Percentiles rank a stretch among this genome's conserved stretches.
phyloP scores from a whole-genome alignment of 37 sponge, comb jelly and placozoan genomes.

The Mnemiopsis leidyi region DNA sequence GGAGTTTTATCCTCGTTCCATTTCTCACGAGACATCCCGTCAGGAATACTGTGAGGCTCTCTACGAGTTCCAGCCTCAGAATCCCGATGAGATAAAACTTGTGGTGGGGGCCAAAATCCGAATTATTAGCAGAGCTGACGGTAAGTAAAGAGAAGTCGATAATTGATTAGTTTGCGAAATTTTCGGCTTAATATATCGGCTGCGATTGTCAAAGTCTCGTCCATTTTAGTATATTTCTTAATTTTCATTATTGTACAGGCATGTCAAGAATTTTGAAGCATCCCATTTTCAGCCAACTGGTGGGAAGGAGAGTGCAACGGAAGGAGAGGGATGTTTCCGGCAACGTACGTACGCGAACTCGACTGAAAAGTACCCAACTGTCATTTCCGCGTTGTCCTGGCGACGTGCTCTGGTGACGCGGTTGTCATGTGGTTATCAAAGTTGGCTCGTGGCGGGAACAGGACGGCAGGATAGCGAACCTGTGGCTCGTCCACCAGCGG shows the following conservation, averaged over 20 bases:
- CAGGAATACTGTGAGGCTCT: constrained; percentile 44
- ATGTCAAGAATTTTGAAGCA: neutral
- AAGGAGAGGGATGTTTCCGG: neutral
- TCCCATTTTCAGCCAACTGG: constrained; percentile 10
- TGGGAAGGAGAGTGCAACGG: constrained; percentile 52
- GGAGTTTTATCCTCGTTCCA: too few species aligned
- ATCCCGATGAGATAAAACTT: constrained; percentile 1
- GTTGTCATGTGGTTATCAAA: neutral
- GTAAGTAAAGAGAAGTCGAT: too few species aligned
- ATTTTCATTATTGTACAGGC: too few species aligned
- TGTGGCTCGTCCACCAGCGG: neutral
- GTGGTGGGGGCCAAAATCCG: neutral
- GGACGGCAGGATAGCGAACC: neutral
- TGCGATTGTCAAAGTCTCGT: too few species aligned
- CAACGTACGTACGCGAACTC: constrained; percentile 13
- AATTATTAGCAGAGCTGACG: constrained; percentile 31
- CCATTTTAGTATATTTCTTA: too few species aligned
- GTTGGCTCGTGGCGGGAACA: neutral
- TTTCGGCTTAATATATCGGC: too few species aligned
- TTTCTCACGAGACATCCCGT: too few species aligned
- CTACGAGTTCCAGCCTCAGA: constrained; percentile 31
- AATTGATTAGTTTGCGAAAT: too few species aligned
- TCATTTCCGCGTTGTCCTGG: neutral
- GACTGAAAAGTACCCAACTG: neutral
- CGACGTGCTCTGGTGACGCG: neutral